Evolutionary conservation across 1,140 invertebrate genomes (phyloP).

Genomic region (Archivesica marissinica): DNA sequence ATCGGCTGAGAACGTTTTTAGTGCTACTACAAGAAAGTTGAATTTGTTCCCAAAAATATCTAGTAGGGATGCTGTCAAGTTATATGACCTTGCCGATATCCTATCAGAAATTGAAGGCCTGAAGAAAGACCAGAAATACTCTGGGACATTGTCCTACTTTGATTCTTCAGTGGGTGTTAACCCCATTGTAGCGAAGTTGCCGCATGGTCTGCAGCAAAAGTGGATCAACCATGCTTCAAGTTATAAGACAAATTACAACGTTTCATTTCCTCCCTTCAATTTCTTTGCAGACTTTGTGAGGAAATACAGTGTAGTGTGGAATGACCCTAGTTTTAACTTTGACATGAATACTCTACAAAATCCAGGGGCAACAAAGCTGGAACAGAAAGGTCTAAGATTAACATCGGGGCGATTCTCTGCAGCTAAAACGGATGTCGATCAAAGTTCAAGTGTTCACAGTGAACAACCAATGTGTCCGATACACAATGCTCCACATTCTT

Average conservation of each 20-base stretch:
- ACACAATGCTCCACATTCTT: constrained; percentile 15
- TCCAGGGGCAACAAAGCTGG: background rate
- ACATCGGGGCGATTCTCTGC: background rate
- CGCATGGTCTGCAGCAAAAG: constrained; percentile 58
- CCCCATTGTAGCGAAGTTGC: constrained; percentile 61
- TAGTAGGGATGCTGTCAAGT: constrained; percentile 41
- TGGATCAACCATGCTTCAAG: constrained; percentile 47
- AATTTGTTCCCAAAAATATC: constrained; percentile 55
- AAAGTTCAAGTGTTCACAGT: background rate
- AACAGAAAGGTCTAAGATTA: background rate
- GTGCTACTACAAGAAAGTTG: constrained; percentile 33
- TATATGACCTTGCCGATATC: constrained; percentile 64
- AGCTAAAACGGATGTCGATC: background rate
- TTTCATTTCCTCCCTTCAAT: constrained; percentile 52
- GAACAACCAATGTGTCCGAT: constrained; percentile 3
- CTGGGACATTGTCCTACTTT: constrained; percentile 51
- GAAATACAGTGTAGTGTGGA: constrained; percentile 10
- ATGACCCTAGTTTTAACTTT: constrained; percentile 45
- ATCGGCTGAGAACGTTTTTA: constrained; percentile 52
- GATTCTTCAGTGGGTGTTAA: constrained; percentile 57
- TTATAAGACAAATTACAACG: constrained; percentile 59
- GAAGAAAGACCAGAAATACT: constrained; percentile 56
- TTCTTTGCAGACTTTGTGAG: constrained; percentile 20
- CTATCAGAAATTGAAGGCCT: constrained; percentile 53
- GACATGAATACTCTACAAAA: background rate